Evolutionary conservation across 2,113 vertebrate genomes (phyloP).

Genomic region (Anoplopoma fimbria): DNA sequence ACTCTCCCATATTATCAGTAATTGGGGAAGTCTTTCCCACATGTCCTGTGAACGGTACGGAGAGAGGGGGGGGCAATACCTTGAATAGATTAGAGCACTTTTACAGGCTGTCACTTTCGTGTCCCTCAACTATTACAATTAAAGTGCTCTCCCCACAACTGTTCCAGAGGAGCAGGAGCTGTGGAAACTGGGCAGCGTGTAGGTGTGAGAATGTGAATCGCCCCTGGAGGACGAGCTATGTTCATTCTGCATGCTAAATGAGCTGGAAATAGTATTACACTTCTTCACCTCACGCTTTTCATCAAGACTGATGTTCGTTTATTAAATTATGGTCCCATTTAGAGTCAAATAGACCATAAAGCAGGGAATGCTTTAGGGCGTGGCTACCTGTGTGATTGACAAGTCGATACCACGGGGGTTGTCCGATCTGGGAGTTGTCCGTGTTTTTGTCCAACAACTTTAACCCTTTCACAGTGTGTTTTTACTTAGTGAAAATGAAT

Average conservation of each 20-base stretch:
- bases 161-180: slow-evolving; percentile 10
- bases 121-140: slow-evolving; percentile 55
- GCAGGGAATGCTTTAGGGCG: not conserved
- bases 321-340: not conserved
- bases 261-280: slow-evolving; percentile 56
- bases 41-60: slow-evolving; percentile 7
- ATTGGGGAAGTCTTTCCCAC: slow-evolving; percentile 38
- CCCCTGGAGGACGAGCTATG: slow-evolving; percentile 25
- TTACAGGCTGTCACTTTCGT: slow-evolving; percentile 28
- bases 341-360: not conserved
- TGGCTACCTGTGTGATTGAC: not conserved
- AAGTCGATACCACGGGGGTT: not conserved
- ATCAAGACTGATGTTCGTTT: slow-evolving; percentile 8
- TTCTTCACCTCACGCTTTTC: slow-evolving; percentile 25
- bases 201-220: slow-evolving; percentile 43
- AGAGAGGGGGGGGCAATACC: not conserved
- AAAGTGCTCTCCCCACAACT: slow-evolving; percentile 42
- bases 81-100: slow-evolving; percentile 22
- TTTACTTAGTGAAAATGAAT: too few relatives aligned
- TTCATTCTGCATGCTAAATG: slow-evolving; percentile 33
- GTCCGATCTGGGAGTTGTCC: too few relatives aligned
- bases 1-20: slow-evolving; percentile 44
- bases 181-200: slow-evolving; percentile 12
- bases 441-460: too few relatives aligned
- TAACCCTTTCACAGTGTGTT: too few relatives aligned